Percentiles rank a stretch among this genome's conserved stretches.
phyloP scores from a whole-genome alignment of 2,888 invertebrate species.

The Sphaerophoria taeniata region DNA sequence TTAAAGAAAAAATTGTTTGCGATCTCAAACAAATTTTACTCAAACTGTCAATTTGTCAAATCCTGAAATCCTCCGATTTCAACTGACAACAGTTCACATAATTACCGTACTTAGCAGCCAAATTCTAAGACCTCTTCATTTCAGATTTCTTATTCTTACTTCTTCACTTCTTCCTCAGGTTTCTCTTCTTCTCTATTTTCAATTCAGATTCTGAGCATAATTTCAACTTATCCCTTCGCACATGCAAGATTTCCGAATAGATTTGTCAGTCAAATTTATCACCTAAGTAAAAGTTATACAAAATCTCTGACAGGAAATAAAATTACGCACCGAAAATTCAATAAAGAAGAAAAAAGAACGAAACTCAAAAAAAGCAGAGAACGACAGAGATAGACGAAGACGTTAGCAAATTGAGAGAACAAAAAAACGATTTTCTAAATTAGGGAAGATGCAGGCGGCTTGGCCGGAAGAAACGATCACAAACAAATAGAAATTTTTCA shows the following conservation, averaged over 20 bases:
- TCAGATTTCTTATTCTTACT: background rate
- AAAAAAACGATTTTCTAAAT: slow-evolving; percentile 59
- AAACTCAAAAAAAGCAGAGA: background rate
- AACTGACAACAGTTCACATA: no score
- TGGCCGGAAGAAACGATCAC: slow-evolving; percentile 74
- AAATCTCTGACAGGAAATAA: slow-evolving; percentile 70
- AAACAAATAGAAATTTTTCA: slow-evolving; percentile 65
- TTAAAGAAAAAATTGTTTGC: no score
- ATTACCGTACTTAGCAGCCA: no score
- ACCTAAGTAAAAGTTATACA: slow-evolving; percentile 50
- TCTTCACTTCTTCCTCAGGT: background rate
- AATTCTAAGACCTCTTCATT: background rate
- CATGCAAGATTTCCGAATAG: slow-evolving; percentile 47
- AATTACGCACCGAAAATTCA: slow-evolving; percentile 37
- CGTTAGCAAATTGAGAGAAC: slow-evolving; percentile 11
- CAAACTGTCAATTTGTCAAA: no score
- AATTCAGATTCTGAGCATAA: background rate
- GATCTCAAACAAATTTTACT: no score
- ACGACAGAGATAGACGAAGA: slow-evolving; percentile 5
- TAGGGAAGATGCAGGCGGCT: slow-evolving; percentile 72
- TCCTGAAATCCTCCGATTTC: no score
- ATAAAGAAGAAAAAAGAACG: background rate
- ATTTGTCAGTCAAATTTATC: slow-evolving; percentile 71
- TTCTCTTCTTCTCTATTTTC: background rate
- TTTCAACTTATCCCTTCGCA: slow-evolving; percentile 10